Base-by-base conservation (phyloP, 1,140 invertebrate genomes). In the Bombus superbus region DNA sequence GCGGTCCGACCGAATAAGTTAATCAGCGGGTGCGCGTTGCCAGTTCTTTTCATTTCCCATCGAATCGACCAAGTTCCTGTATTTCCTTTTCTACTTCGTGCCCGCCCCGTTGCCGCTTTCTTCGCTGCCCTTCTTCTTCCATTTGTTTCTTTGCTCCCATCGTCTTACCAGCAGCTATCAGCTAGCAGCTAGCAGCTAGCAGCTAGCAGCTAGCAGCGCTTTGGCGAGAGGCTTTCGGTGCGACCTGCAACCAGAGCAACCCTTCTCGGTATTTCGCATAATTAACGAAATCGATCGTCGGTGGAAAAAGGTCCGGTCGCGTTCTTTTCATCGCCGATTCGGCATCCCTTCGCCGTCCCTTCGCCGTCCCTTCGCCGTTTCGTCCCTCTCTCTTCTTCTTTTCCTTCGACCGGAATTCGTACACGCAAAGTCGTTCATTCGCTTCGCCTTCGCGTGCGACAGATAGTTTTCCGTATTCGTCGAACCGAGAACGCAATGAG, bases 241-340 rank as follows among this genome's bases (percentile, higher is more conserved):
- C 78, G 83, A 85, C 1, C 78, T 74, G 79, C 75, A 85, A 81
- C 78, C 83, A 38, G 76, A 85, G 83, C 76, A 80, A 64, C 76
- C 83, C 68, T 32, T 32, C 32, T 47, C 68, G 59, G 83, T 81
- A 68, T 81, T 81, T 85, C 83, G 83, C 78, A 59, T 85, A 85
- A 85, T 85, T 69, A 81, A 85, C 81, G 83, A 85, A 85, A 85
- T 85, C 83, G 83, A 85, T 85, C 59, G 83, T 53, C 78, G 78
- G 74, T 74, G 59, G 78, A 66, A 59, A 71, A 85, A 85, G 69
- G 83, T 42, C 59, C 35, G 38, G 66, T 47, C 84, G 42, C 79
- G 32, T 25, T n/a, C 71, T 44, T 81, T 81, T 78, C 59, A 44
- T 25, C 35, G 57, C 35, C 71, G 78, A 81, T 85, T 71, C 69